Evolutionary conservation across 1,140 invertebrate species (phyloP).

Genomic region (Mizuhopecten yessoensis): DNA sequence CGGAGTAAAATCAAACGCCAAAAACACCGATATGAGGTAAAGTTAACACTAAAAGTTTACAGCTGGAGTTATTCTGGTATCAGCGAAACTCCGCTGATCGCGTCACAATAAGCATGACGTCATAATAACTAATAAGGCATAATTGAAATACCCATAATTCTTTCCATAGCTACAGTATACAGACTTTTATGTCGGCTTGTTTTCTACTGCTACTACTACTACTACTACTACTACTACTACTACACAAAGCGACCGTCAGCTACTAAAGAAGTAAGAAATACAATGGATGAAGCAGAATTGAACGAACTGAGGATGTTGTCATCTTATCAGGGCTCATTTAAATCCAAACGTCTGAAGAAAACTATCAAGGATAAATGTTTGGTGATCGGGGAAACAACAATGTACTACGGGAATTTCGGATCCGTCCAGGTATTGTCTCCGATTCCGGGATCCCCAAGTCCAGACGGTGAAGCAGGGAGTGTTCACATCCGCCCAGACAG

Average conservation of each 20-base stretch:
- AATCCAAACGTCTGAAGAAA: not conserved
- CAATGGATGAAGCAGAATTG: not conserved
- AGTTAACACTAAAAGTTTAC: too few species aligned
- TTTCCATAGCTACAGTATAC: not conserved
- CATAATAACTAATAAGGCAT: not conserved
- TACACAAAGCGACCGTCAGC: too few species aligned
- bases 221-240: not conserved
- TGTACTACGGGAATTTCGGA: slow-evolving; percentile 7
- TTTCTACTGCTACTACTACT: not conserved
- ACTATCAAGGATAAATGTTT: not conserved
- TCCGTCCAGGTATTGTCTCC: not conserved
- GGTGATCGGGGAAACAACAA: not conserved
- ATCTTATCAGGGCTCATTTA: not conserved
- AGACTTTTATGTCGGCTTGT: not conserved
- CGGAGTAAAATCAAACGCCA: too few species aligned
- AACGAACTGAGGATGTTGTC: not conserved
- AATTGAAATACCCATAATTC: not conserved
- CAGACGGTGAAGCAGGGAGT: too few species aligned
- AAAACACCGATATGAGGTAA: too few species aligned
- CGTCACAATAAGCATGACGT: not conserved
- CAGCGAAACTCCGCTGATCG: not conserved
- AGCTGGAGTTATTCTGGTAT: not conserved
- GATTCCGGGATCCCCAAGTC: not conserved
- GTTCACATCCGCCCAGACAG: too few species aligned
- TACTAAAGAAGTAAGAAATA: not conserved